Conservation (phyloP, 2,113 vertebrate species). For the Mormyrus iriodes region DNA sequence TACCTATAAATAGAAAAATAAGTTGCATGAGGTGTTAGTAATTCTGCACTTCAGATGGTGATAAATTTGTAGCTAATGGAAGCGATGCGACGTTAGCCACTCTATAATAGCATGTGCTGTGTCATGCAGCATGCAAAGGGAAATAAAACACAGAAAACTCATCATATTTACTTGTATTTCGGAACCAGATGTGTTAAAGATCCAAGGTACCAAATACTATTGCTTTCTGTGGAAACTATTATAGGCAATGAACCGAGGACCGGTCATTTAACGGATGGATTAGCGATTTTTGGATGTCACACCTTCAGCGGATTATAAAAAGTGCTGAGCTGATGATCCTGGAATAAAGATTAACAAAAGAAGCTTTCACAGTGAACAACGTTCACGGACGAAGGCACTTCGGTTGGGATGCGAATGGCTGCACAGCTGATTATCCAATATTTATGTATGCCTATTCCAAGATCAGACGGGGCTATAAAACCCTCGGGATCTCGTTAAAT, state of each 20-base stretch:
- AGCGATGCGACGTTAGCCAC: not conserved
- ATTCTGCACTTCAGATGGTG: not conserved
- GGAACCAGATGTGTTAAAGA: not conserved
- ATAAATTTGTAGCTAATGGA: not conserved
- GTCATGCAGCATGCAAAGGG: not conserved
- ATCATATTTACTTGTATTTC: not conserved
- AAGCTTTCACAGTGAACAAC: not conserved
- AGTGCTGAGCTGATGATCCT: conserved; percentile 15
- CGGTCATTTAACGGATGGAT: not conserved
- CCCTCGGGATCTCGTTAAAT: not conserved
- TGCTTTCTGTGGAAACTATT: not conserved
- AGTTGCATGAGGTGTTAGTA: not conserved
- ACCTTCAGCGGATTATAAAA: conserved; percentile 12
- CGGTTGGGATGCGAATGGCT: not conserved
- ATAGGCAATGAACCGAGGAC: not conserved
- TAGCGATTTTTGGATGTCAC: not conserved
- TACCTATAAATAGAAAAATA: not conserved
- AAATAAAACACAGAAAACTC: not conserved
- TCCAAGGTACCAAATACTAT: not conserved
- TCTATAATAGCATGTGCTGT: not conserved
- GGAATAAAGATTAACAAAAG: conserved; percentile 4
- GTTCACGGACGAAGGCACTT: not conserved
- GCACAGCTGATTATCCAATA: not conserved
- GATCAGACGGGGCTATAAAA: not conserved
- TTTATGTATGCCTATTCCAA: conserved; percentile 11